A percentile compares a stretch with the other conserved stretches of the same genome.
phyloP scores from a whole-genome alignment of 35 echinoderm and acorn worm species.

The Strongylocentrotus purpuratus region DNA sequence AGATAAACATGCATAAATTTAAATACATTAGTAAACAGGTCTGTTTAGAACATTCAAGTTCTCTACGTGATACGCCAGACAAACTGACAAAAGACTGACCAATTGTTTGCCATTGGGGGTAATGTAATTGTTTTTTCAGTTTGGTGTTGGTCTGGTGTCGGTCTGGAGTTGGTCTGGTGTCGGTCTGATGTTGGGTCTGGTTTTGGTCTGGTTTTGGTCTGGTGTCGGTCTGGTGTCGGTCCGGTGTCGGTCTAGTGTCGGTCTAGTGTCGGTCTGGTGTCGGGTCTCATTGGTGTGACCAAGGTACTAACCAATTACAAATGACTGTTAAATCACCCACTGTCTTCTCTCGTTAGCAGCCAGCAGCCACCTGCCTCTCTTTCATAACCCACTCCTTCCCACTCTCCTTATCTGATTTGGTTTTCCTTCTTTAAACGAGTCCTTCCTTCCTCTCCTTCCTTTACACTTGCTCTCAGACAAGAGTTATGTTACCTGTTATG shows the following conservation, averaged over 20 bases:
- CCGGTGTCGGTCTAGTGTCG: neutral
- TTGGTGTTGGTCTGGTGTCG: neutral
- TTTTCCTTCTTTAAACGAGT: constrained; percentile 18
- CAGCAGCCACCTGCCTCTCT: neutral
- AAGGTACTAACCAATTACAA: no score
- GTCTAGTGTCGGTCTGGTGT: neutral
- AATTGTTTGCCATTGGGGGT: neutral
- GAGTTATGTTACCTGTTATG: neutral
- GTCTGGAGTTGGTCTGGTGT: no score
- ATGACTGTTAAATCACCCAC: neutral
- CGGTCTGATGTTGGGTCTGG: no score
- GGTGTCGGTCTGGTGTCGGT: no score
- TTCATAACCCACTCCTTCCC: neutral
- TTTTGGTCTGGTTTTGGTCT: no score
- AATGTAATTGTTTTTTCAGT: neutral
- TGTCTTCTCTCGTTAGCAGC: neutral
- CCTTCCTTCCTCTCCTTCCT: constrained; percentile 36
- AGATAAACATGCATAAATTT: no score
- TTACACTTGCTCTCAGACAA: neutral
- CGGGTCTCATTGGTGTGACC: neutral
- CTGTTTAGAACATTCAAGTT: no score
- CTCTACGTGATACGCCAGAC: no score
- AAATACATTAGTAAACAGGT: no score
- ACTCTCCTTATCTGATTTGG: constrained; percentile 3
- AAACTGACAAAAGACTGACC: neutral